phyloP scores from a whole-genome alignment of 2,888 invertebrate species.

The Frankliniella intonsa region DNA sequence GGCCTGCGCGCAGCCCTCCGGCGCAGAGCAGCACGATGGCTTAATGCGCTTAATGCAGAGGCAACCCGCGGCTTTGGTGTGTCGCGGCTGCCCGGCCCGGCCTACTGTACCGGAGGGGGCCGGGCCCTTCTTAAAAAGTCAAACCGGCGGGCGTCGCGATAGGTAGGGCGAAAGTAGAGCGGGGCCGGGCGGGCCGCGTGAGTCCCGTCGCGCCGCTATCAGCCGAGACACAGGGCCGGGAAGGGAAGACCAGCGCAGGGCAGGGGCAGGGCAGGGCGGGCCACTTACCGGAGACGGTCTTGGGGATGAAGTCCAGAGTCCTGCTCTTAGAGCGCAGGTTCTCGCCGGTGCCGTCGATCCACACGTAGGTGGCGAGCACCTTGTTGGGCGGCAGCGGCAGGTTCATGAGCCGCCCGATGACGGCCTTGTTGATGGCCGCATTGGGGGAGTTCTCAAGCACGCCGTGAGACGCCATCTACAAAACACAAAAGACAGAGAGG shows the following conservation, averaged over 20 bases:
- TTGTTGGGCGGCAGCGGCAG: constrained; percentile 72
- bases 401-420: constrained; percentile 67
- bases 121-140: too few species aligned
- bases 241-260: too few species aligned
- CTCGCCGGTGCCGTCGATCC: constrained; percentile 93
- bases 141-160: too few species aligned
- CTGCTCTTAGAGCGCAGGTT: constrained; percentile 81
- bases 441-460: constrained; percentile 70
- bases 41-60: too few species aligned
- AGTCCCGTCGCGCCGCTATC: not conserved
- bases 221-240: too few species aligned
- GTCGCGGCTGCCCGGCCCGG: not conserved
- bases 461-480: constrained; percentile 43
- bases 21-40: too few species aligned
- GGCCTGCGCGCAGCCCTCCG: too few species aligned
- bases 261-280: not conserved
- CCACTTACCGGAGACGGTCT: constrained; percentile 63
- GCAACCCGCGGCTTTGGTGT: too few species aligned
- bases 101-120: not conserved
- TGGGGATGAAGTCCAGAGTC: constrained; percentile 77
- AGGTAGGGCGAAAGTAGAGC: not conserved
- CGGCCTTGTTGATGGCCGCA: constrained; percentile 71
- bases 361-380: constrained; percentile 83
- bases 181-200: not conserved
- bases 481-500: not conserved